A percentile compares a stretch with the other conserved stretches of the same genome.
phyloP scores from a whole-genome alignment of 2,888 invertebrate species.

The Oscheius myriophilus region DNA sequence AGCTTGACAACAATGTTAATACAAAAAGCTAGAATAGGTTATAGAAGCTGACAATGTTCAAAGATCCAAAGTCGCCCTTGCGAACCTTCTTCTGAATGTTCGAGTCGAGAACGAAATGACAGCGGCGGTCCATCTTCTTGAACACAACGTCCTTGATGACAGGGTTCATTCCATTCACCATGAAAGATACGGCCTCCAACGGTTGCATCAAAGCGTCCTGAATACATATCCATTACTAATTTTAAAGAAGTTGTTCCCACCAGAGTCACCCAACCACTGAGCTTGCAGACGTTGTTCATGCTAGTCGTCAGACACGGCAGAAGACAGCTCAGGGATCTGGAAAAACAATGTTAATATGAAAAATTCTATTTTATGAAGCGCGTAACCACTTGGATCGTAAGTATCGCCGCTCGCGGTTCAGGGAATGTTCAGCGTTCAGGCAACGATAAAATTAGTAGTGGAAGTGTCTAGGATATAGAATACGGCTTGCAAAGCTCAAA shows the following conservation, averaged over 20 bases:
- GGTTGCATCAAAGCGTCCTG: conserved; percentile 45
- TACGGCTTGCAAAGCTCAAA: no score
- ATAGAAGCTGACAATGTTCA: neutral
- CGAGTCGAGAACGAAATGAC: conserved; percentile 24
- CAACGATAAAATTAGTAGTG: no score
- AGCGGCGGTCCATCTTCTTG: conserved; percentile 40
- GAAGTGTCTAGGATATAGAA: no score
- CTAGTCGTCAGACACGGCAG: conserved; percentile 40
- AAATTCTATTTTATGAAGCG: no score
- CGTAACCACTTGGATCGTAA: no score
- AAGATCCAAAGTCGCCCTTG: conserved; percentile 39
- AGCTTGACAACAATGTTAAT: no score
- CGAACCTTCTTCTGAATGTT: conserved; percentile 39
- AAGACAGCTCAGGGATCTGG: conserved; percentile 38
- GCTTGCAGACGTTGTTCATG: conserved; percentile 36
- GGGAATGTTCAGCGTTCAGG: no score
- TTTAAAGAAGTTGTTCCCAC: neutral
- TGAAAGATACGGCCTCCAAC: conserved; percentile 40
- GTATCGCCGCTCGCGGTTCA: no score
- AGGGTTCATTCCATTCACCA: conserved; percentile 37
- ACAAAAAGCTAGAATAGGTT: no score
- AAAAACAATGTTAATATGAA: neutral
- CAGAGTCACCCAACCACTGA: conserved; percentile 47
- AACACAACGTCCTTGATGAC: conserved; percentile 35
- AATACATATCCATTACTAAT: neutral